Conservation (phyloP, 2,797 vertebrate genomes). For the Sebastes miniatus region DNA sequence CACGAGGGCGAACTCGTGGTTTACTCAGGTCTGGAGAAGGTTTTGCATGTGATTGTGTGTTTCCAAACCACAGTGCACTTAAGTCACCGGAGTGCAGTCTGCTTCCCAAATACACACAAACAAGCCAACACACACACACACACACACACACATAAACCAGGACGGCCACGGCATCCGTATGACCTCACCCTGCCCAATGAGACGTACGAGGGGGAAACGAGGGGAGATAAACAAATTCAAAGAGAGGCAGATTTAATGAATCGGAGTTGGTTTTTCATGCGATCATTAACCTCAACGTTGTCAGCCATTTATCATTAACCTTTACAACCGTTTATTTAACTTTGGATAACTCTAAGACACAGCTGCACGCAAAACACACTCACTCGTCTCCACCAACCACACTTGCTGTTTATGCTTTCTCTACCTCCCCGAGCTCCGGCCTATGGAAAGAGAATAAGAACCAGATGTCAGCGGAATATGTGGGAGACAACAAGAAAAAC, state of each 20-base stretch:
- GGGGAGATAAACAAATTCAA: not conserved
- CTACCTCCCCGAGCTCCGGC: constrained; percentile 10
- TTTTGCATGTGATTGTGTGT: not conserved
- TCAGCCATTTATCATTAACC: constrained; percentile 36
- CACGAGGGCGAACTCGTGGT: constrained; percentile 30
- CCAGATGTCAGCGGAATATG: constrained; percentile 52
- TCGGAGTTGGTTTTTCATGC: not conserved
- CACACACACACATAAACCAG: not conserved
- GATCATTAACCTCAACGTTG: constrained; percentile 17
- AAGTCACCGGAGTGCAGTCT: constrained; percentile 35
- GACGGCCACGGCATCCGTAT: not conserved
- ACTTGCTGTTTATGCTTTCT: constrained; percentile 37
- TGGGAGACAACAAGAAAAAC: constrained; percentile 39
- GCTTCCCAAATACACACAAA: constrained; percentile 14
- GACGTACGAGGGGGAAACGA: not conserved
- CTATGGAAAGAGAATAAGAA: constrained; percentile 49
- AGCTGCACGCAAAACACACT: constrained; percentile 25
- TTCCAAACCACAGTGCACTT: constrained; percentile 41
- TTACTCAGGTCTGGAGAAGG: constrained; percentile 27
- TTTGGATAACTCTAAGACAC: constrained; percentile 10
- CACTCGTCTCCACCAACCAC: not conserved
- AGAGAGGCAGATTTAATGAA: constrained; percentile 18
- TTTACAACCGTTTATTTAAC: constrained; percentile 37
- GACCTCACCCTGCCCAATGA: constrained; percentile 29
- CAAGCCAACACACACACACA: too few species aligned